Conservation (phyloP, 2,797 vertebrate genomes). For the Hafferia zeledoni region DNA sequence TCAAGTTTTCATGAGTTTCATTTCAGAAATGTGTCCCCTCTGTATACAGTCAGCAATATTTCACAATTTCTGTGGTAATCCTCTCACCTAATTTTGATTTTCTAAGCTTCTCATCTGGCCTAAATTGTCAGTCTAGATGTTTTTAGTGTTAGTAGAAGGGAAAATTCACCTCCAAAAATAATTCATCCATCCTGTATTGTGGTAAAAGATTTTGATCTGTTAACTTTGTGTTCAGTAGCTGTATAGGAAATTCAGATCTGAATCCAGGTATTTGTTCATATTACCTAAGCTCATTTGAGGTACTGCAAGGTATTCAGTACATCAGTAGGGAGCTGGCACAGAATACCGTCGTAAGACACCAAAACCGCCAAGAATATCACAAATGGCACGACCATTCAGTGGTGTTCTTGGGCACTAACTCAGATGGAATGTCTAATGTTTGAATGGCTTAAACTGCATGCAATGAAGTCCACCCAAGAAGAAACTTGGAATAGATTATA, state of each 20-base stretch:
- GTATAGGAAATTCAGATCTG: not conserved
- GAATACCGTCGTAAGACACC: not conserved
- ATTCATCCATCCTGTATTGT: not conserved
- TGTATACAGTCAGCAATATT: not conserved
- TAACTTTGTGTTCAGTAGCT: not conserved
- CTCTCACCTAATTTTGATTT: not conserved
- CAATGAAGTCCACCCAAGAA: not conserved
- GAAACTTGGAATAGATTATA: not conserved
- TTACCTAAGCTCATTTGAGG: not conserved
- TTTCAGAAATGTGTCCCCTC: not conserved
- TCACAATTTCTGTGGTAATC: not conserved
- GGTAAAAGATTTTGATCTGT: not conserved
- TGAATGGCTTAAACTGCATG: not conserved
- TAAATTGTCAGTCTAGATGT: not conserved
- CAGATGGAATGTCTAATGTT: not conserved
- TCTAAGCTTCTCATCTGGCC: not conserved
- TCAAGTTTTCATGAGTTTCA: not conserved
- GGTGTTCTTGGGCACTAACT: not conserved
- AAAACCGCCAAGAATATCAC: not conserved
- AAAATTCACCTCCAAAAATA: not conserved
- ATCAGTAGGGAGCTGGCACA: not conserved
- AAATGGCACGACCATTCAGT: not conserved
- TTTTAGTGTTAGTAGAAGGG: not conserved
- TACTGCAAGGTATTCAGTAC: not conserved
- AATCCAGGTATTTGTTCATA: not conserved